phyloP scores from a whole-genome alignment of 2,797 vertebrate genomes.

The Distichodus sexfasciatus region DNA sequence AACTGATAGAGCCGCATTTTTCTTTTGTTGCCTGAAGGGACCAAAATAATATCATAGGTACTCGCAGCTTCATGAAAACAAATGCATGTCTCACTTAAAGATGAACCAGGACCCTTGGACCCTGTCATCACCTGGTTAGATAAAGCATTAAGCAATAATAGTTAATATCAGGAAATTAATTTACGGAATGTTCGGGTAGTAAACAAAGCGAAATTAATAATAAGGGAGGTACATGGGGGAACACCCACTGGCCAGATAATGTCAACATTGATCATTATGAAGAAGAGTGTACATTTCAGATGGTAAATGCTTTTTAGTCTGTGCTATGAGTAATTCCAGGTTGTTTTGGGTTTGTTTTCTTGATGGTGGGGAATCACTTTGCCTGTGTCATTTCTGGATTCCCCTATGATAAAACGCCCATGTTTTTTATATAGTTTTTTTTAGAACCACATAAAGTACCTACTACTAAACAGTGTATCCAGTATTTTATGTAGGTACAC shows the following conservation, averaged over 20 bases:
- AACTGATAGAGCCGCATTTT: constrained; percentile 97
- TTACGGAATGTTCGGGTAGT: too few relatives aligned
- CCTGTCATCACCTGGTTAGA: too few relatives aligned
- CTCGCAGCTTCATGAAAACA: too few relatives aligned
- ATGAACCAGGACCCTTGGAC: too few relatives aligned
- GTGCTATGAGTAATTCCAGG: too few relatives aligned
- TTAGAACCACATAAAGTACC: too few relatives aligned
- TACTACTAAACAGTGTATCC: not conserved
- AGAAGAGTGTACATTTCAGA: too few relatives aligned
- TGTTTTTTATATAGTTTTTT: not conserved
- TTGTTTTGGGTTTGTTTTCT: not conserved
- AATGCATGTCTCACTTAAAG: too few relatives aligned
- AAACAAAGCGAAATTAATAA: not conserved
- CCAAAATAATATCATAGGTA: too few relatives aligned
- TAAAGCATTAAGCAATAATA: too few relatives aligned
- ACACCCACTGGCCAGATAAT: not conserved
- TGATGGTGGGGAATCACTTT: not conserved
- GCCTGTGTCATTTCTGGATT: not conserved
- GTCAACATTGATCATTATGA: not conserved
- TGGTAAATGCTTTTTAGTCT: too few relatives aligned
- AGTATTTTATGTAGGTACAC: not conserved
- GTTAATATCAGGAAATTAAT: too few relatives aligned
- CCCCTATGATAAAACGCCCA: not conserved
- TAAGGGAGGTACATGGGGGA: not conserved
- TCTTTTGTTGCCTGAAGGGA: constrained; percentile 84